phyloP scores from a whole-genome alignment of 2,888 invertebrate genomes.

The Eueremaeus valkanovi region DNA sequence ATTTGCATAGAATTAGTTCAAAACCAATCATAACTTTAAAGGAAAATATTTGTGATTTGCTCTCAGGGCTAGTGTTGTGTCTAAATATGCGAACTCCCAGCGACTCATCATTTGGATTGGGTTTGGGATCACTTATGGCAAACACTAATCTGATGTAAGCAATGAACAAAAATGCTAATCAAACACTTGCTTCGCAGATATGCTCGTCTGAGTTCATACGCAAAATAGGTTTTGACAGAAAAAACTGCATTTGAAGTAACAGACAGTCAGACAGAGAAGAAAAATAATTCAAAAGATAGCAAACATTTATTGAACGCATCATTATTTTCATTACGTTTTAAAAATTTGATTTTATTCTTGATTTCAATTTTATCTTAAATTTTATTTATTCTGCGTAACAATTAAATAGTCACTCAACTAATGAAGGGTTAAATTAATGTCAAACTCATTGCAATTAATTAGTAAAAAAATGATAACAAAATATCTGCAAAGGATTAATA shows the following conservation, averaged over 20 bases:
- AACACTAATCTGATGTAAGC: constrained; percentile 6
- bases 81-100: neutral
- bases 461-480: too few species aligned
- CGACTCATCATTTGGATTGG: neutral
- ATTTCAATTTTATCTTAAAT: too few species aligned
- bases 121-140: neutral
- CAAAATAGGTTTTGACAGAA: neutral
- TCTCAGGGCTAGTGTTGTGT: too few species aligned
- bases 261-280: neutral
- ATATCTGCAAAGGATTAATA: too few species aligned
- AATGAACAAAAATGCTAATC: neutral
- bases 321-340: neutral
- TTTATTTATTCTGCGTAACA: too few species aligned
- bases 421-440: too few species aligned
- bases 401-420: too few species aligned
- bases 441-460: too few species aligned
- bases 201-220: neutral
- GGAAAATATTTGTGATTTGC: too few species aligned
- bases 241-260: neutral
- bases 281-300: neutral
- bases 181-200: neutral
- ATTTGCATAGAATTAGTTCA: neutral
- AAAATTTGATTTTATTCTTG: too few species aligned
- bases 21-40: neutral
- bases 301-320: constrained; percentile 6